These are phyloP conservation scores for Cerastis leucographa DNA, from an alignment of 2,888 invertebrate species.

Conservation along the genomic window DNA sequence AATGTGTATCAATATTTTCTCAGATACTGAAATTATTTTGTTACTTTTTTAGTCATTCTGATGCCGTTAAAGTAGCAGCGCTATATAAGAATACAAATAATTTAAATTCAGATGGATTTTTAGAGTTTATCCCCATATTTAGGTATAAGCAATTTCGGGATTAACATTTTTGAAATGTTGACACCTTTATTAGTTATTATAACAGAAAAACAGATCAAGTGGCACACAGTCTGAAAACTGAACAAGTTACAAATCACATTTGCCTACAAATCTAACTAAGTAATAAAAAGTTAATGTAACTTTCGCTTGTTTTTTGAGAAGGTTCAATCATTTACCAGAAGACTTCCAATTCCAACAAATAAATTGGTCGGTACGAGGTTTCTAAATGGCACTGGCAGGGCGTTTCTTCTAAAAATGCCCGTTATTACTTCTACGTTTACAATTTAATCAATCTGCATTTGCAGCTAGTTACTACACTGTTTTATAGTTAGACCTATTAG, in stretches of 20 bases:
- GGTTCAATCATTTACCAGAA: neutral
- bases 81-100: neutral
- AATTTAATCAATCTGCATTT: neutral
- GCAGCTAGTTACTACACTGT: neutral
- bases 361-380: neutral
- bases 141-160: neutral
- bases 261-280: neutral
- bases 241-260: neutral
- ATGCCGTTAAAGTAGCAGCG: neutral
- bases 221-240: neutral
- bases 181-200: neutral
- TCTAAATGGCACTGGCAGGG: neutral
- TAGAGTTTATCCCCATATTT: neutral
- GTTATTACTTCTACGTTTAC: neutral
- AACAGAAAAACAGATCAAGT: neutral
- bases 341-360: conserved; percentile 10
- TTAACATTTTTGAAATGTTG: neutral
- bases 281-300: neutral
- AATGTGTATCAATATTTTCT: neutral
- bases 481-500: neutral
- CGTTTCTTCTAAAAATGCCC: neutral
- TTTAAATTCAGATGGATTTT: neutral
- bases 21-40: neutral
- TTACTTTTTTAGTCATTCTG: neutral
- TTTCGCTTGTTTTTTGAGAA: neutral